A percentile compares a stretch with the other conserved stretches of the same genome.
phyloP scores from a whole-genome alignment of 1,140 invertebrate species.

The Coelopa frigida region DNA sequence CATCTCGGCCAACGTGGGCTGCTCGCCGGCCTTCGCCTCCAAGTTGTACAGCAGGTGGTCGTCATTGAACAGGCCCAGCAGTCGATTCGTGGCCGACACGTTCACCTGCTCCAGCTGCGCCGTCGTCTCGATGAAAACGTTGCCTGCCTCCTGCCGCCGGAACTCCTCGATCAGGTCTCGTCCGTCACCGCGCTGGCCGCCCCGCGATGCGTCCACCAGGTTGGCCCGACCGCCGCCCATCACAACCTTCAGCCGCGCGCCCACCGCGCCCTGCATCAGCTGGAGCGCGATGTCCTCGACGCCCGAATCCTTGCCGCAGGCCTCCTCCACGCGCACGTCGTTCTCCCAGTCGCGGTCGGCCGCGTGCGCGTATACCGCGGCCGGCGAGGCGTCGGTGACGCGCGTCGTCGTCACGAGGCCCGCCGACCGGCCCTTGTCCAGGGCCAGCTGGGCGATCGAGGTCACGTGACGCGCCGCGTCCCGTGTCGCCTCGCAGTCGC shows the following conservation, averaged over 20 bases:
- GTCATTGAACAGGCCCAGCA: slow-evolving; percentile 49
- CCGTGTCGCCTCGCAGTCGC: slow-evolving; percentile 51
- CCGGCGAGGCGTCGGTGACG: slow-evolving; percentile 72
- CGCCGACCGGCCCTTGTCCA: slow-evolving; percentile 58
- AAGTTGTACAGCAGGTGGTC: slow-evolving; percentile 51
- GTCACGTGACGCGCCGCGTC: slow-evolving; percentile 49
- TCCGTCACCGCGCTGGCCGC: slow-evolving; percentile 54
- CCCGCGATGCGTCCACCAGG: slow-evolving; percentile 49
- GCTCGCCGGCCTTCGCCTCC: slow-evolving; percentile 45
- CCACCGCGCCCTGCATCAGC: slow-evolving; percentile 59
- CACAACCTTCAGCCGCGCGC: slow-evolving; percentile 56
- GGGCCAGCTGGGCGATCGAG: slow-evolving; percentile 65
- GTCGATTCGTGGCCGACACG: slow-evolving; percentile 36
- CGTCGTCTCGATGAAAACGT: slow-evolving; percentile 59
- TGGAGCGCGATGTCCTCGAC: slow-evolving; percentile 70
- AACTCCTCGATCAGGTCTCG: slow-evolving; percentile 67
- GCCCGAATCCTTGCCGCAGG: slow-evolving; percentile 26
- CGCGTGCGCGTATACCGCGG: slow-evolving; percentile 63
- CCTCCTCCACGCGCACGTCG: slow-evolving; percentile 51
- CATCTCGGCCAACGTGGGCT: slow-evolving; percentile 70
- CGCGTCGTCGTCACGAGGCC: slow-evolving; percentile 68
- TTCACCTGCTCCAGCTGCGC: slow-evolving; percentile 43
- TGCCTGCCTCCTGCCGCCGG: slow-evolving; percentile 41
- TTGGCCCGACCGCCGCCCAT: slow-evolving; percentile 67
- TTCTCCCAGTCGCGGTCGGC: slow-evolving; percentile 71